These are phyloP conservation scores for Chymomyza procnemis DNA, from an alignment of 2,888 invertebrate species.

Conservation along the genomic window DNA sequence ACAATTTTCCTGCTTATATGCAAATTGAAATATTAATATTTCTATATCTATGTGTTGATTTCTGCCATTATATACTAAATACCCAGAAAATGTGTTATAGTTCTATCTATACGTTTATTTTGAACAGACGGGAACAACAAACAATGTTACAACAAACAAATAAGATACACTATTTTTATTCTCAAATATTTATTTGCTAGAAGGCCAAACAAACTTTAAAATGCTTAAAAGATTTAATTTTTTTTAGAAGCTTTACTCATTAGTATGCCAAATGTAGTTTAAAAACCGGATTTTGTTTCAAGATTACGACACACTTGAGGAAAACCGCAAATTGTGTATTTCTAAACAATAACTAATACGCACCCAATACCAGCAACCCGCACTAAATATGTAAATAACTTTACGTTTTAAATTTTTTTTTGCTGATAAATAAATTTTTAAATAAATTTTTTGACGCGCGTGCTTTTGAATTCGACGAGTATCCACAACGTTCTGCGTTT, in stretches of 20 bases:
- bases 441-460: constrained; percentile 1
- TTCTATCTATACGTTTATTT: constrained; percentile 12
- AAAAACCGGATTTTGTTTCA: constrained; percentile 45
- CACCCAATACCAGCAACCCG: constrained; percentile 43
- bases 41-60: constrained; percentile 21
- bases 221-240: background rate
- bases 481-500: constrained; percentile 31
- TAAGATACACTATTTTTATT: constrained; percentile 8
- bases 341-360: constrained; percentile 32
- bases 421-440: constrained; percentile 14
- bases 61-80: constrained; percentile 15
- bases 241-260: background rate
- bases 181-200: background rate
- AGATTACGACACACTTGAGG: constrained; percentile 8
- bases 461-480: constrained; percentile 23
- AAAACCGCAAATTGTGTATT: background rate
- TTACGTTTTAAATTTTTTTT: constrained; percentile 19
- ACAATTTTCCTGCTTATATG: background rate
- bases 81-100: constrained; percentile 29
- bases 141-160: constrained; percentile 8
- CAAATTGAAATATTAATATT: constrained; percentile 7
- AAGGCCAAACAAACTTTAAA: background rate
- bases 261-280: constrained; percentile 6
- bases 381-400: constrained; percentile 21
- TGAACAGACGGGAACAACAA: constrained; percentile 16